Evolutionary conservation across 2,888 invertebrate species (phyloP), one percentile per base, ranked within the genome.

Genomic region (Zygothrica quintamaculata): DNA sequence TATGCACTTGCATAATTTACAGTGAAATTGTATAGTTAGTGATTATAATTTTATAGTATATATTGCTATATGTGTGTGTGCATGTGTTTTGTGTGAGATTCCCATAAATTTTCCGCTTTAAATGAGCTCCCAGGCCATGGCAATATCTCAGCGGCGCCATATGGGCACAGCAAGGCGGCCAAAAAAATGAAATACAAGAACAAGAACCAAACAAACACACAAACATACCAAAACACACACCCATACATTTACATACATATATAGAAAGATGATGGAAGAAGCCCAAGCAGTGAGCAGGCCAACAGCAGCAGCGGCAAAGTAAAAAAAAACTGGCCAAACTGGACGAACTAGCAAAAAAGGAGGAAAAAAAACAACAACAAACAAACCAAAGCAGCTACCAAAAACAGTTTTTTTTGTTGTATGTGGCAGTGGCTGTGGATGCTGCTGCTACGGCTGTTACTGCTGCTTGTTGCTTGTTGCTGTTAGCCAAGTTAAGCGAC

Each of bases 101-200:
- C 67, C 71, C 84, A 82, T 79, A 79, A 72, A 86, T 79, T 86
- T 84, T 72, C 50, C 68, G 64, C 84, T 78, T 78, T 65, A 56
- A 52, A 64, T 39, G 42, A 57, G 68, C 65, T 57, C 44, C 52
- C 77, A 66, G 59, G 70, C 57, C 44, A 58, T 40, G 53, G 50
- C 61, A 53, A 84, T 72, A 70, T 65, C 65, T 65, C 56, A 62
- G 66, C 87, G 81, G 81, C 85, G 79, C 85, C 81, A 87, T 87
- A 81, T 77, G 82, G 71, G 76, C 72, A 74, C 53, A 53, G 37
- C 50, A 65, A 33, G 65, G 33, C 50, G 53, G 36, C 53, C 46
- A 8, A 50, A 57, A n/a, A 55, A 58, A 15, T 87, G 85, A 85
- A 87, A 81, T 87, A 87, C 85, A 85, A 81, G 69, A 72, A 52